Conservation (phyloP, 2,797 vertebrate species). For the Sebastolobus alascanus region DNA sequence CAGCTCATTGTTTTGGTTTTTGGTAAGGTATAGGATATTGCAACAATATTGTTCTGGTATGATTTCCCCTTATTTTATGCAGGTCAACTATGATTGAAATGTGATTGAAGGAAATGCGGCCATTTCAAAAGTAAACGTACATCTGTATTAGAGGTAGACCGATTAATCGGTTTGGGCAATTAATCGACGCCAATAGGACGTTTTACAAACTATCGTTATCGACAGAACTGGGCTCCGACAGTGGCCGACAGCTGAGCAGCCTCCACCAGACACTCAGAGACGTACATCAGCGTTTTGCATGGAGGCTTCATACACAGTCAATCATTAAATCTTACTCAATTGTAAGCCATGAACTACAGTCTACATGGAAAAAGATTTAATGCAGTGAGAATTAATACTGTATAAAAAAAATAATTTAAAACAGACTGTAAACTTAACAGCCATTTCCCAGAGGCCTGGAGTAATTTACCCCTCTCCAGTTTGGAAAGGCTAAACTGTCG, state of each 20-base stretch:
- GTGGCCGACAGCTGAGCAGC: no score
- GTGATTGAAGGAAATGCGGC: neutral
- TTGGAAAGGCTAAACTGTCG: constrained; percentile 28
- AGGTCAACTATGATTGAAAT: neutral
- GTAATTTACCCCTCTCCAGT: constrained; percentile 2
- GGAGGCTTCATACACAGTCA: neutral
- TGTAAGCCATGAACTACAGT: neutral
- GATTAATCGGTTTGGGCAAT: no score
- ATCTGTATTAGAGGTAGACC: neutral
- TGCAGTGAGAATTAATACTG: neutral
- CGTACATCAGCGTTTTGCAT: no score
- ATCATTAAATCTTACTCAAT: neutral
- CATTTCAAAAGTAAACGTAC: neutral
- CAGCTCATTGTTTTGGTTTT: no score
- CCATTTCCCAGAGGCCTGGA: neutral
- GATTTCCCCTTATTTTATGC: no score
- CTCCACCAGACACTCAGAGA: no score
- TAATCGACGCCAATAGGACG: no score
- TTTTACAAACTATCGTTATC: no score
- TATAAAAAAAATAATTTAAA: neutral
- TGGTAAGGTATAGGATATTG: no score
- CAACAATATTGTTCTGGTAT: no score
- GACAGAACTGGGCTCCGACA: no score
- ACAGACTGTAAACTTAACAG: neutral
- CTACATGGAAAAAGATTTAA: neutral